Evolutionary conservation across 1,140 invertebrate genomes (phyloP).

Genomic region (Drosophila prosaltans): DNA sequence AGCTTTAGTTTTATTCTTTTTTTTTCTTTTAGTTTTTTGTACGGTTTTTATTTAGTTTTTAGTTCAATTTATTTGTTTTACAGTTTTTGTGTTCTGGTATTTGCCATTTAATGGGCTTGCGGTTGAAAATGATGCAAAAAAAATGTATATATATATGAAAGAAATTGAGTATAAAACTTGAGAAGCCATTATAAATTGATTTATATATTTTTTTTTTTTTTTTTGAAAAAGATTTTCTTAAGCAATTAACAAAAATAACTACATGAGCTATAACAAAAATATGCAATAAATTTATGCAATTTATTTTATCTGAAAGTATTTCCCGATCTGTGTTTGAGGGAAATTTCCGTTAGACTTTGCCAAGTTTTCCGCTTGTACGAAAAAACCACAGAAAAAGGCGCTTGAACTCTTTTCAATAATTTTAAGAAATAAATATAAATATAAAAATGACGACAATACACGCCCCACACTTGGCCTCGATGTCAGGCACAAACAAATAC

Average conservation of each 20-base stretch:
- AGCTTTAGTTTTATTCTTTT: neutral
- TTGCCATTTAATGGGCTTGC: slow-evolving; percentile 15
- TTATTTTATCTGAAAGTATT: slow-evolving; percentile 26
- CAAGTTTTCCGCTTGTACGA: slow-evolving; percentile 37
- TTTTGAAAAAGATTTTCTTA: slow-evolving; percentile 4
- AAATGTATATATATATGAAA: neutral
- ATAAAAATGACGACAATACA: slow-evolving; percentile 44
- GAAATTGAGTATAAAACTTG: neutral
- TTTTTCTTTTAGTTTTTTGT: slow-evolving; percentile 4
- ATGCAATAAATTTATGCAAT: slow-evolving; percentile 22
- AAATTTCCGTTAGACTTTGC: slow-evolving; percentile 60
- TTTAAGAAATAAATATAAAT: slow-evolving; percentile 70
- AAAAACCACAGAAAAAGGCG: slow-evolving; percentile 24
- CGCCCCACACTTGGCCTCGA: slow-evolving; percentile 56
- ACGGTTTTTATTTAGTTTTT: neutral
- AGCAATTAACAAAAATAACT: slow-evolving; percentile 48
- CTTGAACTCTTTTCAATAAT: slow-evolving; percentile 75
- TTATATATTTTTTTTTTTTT: neutral
- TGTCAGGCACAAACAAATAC: slow-evolving; percentile 27
- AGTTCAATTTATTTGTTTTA: neutral
- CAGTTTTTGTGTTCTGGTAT: slow-evolving; percentile 9
- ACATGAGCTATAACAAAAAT: slow-evolving; percentile 25
- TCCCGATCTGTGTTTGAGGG: slow-evolving; percentile 27
- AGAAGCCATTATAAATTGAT: slow-evolving; percentile 37
- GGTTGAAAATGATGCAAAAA: neutral